Evolutionary conservation across 2,888 invertebrate genomes (phyloP).

Genomic region (Dendrolimus houi): DNA sequence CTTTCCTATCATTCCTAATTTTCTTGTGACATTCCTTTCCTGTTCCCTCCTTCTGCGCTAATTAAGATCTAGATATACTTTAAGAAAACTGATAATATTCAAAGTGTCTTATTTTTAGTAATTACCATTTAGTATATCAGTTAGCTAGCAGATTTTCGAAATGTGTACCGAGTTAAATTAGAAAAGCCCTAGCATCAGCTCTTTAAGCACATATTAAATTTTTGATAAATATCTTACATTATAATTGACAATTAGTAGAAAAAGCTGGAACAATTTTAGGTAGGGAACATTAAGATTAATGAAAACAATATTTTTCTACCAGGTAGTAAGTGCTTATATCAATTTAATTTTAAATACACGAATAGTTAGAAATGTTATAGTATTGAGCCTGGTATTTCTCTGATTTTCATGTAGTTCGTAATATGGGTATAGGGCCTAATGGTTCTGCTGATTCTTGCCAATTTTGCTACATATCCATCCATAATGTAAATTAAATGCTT

Average conservation of each 20-base stretch:
- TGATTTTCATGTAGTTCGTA: conserved; percentile 60
- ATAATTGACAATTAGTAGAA: conserved; percentile 28
- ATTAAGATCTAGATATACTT: conserved; percentile 40
- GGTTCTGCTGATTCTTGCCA: conserved; percentile 64
- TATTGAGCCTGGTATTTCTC: conserved; percentile 52
- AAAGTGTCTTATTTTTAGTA: conserved; percentile 74
- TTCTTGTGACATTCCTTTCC: conserved; percentile 56
- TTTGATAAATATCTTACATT: conserved; percentile 39
- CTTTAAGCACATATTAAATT: conserved; percentile 32
- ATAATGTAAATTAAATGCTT: conserved; percentile 53
- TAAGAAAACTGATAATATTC: conserved; percentile 65
- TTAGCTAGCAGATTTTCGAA: conserved; percentile 69
- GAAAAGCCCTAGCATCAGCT: conserved; percentile 53
- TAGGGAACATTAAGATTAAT: conserved; percentile 44
- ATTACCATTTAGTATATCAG: conserved; percentile 63
- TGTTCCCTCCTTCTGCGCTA: conserved; percentile 35
- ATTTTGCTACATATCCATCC: conserved; percentile 67
- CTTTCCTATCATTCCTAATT: conserved; percentile 48
- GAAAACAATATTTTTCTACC: conserved; percentile 63
- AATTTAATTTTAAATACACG: conserved; percentile 45
- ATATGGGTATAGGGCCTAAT: conserved; percentile 32
- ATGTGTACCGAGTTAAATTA: conserved; percentile 60
- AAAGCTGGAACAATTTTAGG: conserved; percentile 58
- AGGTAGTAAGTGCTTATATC: conserved; percentile 64
- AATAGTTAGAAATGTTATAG: conserved; percentile 55